Percentiles rank a stretch among this genome's conserved stretches.
These are phyloP conservation scores for Agapornis canus DNA, from an alignment of 2,797 vertebrate genomes.

Conservation along the genomic window DNA sequence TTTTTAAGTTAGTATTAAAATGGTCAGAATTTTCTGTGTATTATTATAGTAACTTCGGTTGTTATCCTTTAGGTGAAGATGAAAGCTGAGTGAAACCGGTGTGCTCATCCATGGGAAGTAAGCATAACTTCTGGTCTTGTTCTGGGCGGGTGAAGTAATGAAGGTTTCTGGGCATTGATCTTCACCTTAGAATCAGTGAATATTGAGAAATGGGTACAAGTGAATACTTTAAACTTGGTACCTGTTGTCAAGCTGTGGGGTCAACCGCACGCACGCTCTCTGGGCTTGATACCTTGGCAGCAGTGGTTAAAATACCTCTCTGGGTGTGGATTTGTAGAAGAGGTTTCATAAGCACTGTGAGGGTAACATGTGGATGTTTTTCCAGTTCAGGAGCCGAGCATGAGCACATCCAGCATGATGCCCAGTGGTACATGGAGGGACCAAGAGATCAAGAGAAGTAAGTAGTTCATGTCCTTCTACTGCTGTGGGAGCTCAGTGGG, in stretches of 20 bases:
- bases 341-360: not conserved
- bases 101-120: constrained; percentile 69
- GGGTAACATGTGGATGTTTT: not conserved
- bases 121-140: constrained; percentile 16
- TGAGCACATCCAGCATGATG: constrained; percentile 46
- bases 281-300: not conserved
- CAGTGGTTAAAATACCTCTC: not conserved
- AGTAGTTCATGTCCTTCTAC: not conserved
- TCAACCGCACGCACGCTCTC: not conserved
- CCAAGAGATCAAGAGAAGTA: not conserved
- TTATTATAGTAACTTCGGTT: constrained; percentile 67
- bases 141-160: not conserved
- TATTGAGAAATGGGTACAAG: rapidly evolving
- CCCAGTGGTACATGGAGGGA: not conserved
- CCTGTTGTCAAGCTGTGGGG: not conserved
- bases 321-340: not conserved
- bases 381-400: not conserved
- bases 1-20: constrained; percentile 75
- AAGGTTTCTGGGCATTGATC: not conserved
- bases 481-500: rapidly evolving
- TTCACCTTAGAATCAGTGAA: not conserved
- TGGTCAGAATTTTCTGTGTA: constrained; percentile 18
- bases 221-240: not conserved
- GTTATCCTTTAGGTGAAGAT: constrained; percentile 83
- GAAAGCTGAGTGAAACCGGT: constrained; percentile 75